Conservation (phyloP, 2,888 invertebrate genomes). For the Catocala sponsa region DNA sequence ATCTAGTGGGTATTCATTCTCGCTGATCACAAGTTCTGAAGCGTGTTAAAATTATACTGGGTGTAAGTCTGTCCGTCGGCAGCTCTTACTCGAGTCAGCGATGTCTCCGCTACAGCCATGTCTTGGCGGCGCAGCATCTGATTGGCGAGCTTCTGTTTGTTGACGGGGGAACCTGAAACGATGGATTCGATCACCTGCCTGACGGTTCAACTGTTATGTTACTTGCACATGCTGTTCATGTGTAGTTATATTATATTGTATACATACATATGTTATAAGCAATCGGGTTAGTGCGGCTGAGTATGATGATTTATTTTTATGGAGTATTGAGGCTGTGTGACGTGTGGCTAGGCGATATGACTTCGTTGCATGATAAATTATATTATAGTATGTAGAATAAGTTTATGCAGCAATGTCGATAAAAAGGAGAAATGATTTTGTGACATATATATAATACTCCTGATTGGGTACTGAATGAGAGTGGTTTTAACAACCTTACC, state of each 20-base stretch:
- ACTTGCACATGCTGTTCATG: constrained; percentile 15
- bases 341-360: too few species aligned
- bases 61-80: constrained; percentile 60
- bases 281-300: neutral
- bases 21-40: constrained; percentile 59
- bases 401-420: too few species aligned
- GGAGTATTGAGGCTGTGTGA: too few species aligned
- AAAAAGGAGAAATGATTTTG: too few species aligned
- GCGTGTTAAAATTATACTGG: constrained; percentile 77
- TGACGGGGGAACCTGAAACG: constrained; percentile 93
- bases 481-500: too few species aligned
- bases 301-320: too few species aligned
- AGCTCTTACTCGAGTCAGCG: constrained; percentile 93
- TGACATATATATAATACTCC: too few species aligned
- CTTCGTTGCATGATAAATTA: too few species aligned
- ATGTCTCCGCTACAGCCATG: constrained; percentile 92
- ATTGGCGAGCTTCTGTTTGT: constrained; percentile 94
- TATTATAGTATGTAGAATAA: too few species aligned
- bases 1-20: constrained; percentile 43
- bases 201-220: constrained; percentile 49
- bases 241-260: neutral
- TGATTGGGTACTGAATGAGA: too few species aligned
- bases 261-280: neutral
- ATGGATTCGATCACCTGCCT: constrained; percentile 68
- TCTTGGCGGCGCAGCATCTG: constrained; percentile 91